Conservation (phyloP, 2,113 vertebrate species). For the Loxodonta africana region DNA sequence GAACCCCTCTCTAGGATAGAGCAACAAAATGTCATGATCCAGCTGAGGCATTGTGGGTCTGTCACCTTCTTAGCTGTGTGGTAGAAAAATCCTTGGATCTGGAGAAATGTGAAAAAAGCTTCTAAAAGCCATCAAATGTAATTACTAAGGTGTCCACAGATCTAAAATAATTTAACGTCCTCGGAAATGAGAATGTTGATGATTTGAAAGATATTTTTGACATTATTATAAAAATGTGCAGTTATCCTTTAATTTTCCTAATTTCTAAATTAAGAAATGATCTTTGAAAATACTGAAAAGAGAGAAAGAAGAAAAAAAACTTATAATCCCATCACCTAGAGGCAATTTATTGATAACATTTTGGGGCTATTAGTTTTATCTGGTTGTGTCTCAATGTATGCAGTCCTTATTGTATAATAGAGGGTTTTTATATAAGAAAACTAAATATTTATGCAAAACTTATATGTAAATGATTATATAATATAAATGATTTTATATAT, state of each 20-base stretch:
- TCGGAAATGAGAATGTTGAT: slow-evolving; percentile 29
- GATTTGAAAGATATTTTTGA: slow-evolving; percentile 15
- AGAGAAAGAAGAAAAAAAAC: not conserved
- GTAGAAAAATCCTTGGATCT: not conserved
- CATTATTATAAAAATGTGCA: not conserved
- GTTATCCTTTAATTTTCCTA: slow-evolving; percentile 29
- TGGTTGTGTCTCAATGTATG: not conserved
- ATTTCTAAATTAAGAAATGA: slow-evolving; percentile 10
- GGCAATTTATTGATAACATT: not conserved
- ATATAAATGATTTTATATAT: too few relatives aligned
- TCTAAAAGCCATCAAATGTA: not conserved
- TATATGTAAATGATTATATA: too few relatives aligned
- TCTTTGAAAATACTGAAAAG: not conserved
- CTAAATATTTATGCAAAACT: not conserved
- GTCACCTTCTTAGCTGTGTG: not conserved
- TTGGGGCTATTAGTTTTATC: not conserved
- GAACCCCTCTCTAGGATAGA: not conserved
- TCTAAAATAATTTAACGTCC: not conserved
- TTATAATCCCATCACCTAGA: not conserved
- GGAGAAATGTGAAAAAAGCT: not conserved
- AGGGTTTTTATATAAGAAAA: not conserved
- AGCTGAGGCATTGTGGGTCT: not conserved
- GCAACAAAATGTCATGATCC: not conserved
- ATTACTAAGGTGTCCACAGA: not conserved
- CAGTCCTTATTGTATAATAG: not conserved